Evolutionary conservation across 1,140 invertebrate genomes (phyloP).

Genomic region (Penaeus indicus): DNA sequence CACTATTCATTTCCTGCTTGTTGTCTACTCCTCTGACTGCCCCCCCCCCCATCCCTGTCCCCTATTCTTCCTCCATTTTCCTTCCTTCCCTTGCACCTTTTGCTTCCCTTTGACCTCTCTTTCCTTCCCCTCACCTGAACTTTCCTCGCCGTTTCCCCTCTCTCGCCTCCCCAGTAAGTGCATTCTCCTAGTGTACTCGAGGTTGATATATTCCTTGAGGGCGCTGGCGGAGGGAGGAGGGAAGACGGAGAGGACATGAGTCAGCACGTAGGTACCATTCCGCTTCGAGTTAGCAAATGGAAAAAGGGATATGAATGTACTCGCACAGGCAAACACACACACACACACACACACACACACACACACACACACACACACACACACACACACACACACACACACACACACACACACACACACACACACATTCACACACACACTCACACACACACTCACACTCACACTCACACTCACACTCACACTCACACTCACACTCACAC

Average conservation of each 20-base stretch:
- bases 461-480: background rate
- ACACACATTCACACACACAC: slow-evolving; percentile 21
- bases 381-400: slow-evolving; percentile 11
- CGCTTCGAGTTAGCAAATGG: too few relatives aligned
- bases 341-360: background rate
- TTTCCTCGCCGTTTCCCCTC: slow-evolving; percentile 39
- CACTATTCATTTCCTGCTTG: background rate
- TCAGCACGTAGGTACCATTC: too few relatives aligned
- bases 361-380: background rate
- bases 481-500: background rate
- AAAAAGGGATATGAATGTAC: background rate
- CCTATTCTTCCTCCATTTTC: background rate
- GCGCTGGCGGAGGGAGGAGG: too few relatives aligned
- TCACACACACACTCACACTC: background rate
- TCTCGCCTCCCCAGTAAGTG: too few relatives aligned
- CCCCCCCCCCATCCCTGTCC: background rate
- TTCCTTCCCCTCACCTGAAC: background rate
- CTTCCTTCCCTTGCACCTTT: background rate
- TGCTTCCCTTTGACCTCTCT: slow-evolving; percentile 17
- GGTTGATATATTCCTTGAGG: too few relatives aligned
- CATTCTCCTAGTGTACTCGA: too few relatives aligned
- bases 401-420: slow-evolving; percentile 1
- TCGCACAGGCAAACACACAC: background rate
- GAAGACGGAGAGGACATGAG: too few relatives aligned
- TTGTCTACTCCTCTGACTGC: background rate